Evolutionary conservation across 2,113 vertebrate genomes (phyloP).

Genomic region (Rousettus leschenaultii): DNA sequence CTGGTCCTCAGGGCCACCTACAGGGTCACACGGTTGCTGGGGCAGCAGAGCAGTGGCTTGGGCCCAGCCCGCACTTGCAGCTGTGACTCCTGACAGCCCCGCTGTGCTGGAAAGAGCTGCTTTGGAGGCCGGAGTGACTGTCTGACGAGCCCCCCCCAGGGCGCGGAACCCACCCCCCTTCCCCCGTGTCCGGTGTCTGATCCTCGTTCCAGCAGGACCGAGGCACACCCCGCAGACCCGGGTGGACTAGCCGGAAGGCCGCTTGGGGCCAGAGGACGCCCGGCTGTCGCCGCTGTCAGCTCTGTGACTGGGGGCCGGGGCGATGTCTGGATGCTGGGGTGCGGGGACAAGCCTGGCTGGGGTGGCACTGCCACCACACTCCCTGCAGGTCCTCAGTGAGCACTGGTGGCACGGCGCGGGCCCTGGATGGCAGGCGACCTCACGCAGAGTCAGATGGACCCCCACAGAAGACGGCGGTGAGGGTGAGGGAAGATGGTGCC

Average conservation of each 20-base stretch:
- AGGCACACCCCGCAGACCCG: background rate
- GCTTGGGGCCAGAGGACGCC: background rate
- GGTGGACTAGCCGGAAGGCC: background rate
- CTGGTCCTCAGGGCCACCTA: background rate
- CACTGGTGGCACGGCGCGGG: background rate
- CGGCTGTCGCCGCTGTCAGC: rapidly evolving
- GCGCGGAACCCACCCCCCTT: background rate
- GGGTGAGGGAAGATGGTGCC: too few relatives aligned
- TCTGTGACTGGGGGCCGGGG: rapidly evolving
- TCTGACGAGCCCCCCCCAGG: background rate
- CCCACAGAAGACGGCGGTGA: background rate
- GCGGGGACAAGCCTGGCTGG: background rate
- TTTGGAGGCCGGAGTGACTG: background rate
- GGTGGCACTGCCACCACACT: rapidly evolving
- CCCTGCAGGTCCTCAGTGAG: rapidly evolving
- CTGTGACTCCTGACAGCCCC: background rate
- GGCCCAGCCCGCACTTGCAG: background rate
- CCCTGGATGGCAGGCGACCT: background rate
- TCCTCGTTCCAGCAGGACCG: background rate
- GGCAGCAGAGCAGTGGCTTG: rapidly evolving
- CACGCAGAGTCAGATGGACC: background rate
- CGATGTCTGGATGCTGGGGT: background rate
- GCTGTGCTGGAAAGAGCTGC: background rate
- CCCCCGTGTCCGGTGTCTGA: too few relatives aligned
- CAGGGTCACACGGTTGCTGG: rapidly evolving